Base-by-base conservation (phyloP, 2,113 vertebrate species). In the Sinocyclocheilus rhinocerous region DNA sequence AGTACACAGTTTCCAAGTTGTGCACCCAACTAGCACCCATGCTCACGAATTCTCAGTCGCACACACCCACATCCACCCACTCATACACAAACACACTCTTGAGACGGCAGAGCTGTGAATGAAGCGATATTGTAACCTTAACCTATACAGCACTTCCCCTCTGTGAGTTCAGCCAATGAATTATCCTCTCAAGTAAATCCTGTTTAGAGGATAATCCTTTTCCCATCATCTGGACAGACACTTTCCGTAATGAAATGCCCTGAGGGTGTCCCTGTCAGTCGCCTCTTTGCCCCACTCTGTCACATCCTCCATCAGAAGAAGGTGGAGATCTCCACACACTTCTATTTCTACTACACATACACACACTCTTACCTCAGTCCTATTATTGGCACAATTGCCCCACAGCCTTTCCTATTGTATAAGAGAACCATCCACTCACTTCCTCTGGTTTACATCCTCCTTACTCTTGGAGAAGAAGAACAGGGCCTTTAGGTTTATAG, bases 231-330 rank as follows among this genome's bases (percentile, higher is more conserved):
- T 92, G 93, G 93, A 94, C 93, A 94, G 94, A 95, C 93, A 95
- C 94, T 95, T 95, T 95, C 93, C 89, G 93, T 95, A 95, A 95
- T 95, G 93, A 95, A 95, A 95, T 93, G 94, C 92, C 94, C 94
- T 89, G 85, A 83, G 81, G 94, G 93, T 90, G 91, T 94, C 92
- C 92, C 90, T 89, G 92, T 94, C 92, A 93, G 93, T 91, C 90
- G 91, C 92, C 93, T 90, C 91, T 83, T 90, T 91, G 91, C 89
- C 91, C 50, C 29, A 88, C 78, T 89, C 88, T 91, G 88, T 91
- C 92, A 92, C 92, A 90, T 87, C 90, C 92, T 91, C 92, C 94
- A 93, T 91, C 85, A 90, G 91, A 83, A 16, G 92, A 90, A 91
- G 90, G 89, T 92, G 92, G 90, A 90, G 89, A 90, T 92, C 70